Conservation (phyloP, 2,113 vertebrate species). For the Chaenogobius annularis region DNA sequence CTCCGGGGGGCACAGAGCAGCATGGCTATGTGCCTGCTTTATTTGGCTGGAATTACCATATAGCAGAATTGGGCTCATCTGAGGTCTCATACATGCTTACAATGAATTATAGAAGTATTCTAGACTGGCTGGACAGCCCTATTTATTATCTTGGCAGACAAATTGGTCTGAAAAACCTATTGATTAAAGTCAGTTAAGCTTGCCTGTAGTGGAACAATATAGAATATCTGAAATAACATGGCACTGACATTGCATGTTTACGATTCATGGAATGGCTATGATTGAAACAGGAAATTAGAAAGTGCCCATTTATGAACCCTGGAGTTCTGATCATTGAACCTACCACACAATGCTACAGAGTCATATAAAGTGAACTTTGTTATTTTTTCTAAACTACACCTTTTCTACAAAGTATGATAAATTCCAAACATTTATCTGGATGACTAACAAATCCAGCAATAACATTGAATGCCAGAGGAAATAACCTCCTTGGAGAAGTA, state of each 20-base stretch:
- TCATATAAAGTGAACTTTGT: background rate
- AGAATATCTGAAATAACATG: background rate
- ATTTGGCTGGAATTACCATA: background rate
- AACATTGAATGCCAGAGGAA: background rate
- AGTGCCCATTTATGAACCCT: too few relatives aligned
- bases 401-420: background rate
- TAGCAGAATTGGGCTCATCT: background rate
- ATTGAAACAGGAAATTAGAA: too few relatives aligned
- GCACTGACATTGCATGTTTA: background rate
- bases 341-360: background rate
- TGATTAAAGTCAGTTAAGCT: background rate
- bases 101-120: conserved; percentile 2
- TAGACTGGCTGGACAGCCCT: background rate
- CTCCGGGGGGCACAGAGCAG: conserved; percentile 1
- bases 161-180: background rate
- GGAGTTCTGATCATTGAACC: too few relatives aligned
- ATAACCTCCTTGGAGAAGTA: background rate
- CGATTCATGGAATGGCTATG: background rate
- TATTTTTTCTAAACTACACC: background rate
- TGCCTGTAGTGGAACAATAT: background rate
- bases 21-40: conserved; percentile 8
- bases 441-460: background rate
- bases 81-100: conserved; percentile 5
- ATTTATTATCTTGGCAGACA: background rate
- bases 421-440: background rate